Conservation (phyloP, 2,888 invertebrate genomes). For the Megaustenia siamemsis region DNA sequence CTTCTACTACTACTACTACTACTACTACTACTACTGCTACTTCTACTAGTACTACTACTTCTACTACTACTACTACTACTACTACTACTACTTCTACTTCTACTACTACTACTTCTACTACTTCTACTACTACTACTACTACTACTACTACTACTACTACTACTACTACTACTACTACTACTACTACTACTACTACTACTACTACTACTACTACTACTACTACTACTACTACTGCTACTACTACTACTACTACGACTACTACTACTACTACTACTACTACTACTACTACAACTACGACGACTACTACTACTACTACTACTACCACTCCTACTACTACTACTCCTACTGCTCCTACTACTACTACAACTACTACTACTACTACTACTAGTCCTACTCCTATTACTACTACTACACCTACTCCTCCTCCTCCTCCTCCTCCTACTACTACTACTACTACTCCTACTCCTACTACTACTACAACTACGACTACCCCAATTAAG, state of each 20-base stretch:
- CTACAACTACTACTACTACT: neutral
- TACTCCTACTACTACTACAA: neutral
- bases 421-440: neutral
- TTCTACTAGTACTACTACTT: neutral
- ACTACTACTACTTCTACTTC: too few relatives aligned
- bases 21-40: neutral
- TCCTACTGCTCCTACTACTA: too few relatives aligned
- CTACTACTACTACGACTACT: too few relatives aligned
- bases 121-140: too few relatives aligned
- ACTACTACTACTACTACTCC: neutral
- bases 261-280: neutral
- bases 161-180: neutral
- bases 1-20: too few relatives aligned
- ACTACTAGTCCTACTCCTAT: neutral
- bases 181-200: neutral
- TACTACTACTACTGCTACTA: too few relatives aligned
- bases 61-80: neutral
- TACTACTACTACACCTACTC: neutral
- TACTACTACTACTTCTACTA: too few relatives aligned
- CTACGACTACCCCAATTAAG: too few relatives aligned
- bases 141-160: neutral
- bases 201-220: too few relatives aligned
- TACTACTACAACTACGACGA: neutral
- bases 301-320: too few relatives aligned
- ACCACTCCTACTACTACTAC: too few relatives aligned